These are phyloP conservation scores for Agrotis clavis DNA, from an alignment of 2,888 invertebrate genomes.

Conservation along the genomic window DNA sequence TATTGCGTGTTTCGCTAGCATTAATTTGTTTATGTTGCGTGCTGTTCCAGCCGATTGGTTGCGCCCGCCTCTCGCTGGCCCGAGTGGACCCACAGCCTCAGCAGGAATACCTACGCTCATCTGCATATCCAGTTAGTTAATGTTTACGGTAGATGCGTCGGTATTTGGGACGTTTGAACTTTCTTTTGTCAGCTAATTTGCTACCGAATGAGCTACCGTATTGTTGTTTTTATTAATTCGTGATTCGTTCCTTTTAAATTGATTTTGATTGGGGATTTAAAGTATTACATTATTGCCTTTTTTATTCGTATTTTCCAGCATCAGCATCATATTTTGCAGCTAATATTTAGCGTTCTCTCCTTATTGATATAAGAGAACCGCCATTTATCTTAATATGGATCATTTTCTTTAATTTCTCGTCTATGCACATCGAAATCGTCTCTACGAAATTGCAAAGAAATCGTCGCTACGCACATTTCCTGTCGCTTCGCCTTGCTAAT, in stretches of 20 bases:
- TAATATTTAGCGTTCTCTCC: neutral
- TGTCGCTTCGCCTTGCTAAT: slow-evolving; percentile 62
- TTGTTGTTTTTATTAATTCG: slow-evolving; percentile 23
- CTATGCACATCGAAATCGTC: slow-evolving; percentile 22
- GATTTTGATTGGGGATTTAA: slow-evolving; percentile 13
- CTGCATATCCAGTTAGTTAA: slow-evolving; percentile 75
- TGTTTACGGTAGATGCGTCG: slow-evolving; percentile 73
- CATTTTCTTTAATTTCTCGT: slow-evolving; percentile 32
- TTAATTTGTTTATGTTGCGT: slow-evolving; percentile 76
- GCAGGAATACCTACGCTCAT: slow-evolving; percentile 71
- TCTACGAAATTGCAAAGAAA: slow-evolving; percentile 34
- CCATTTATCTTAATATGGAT: slow-evolving; percentile 22
- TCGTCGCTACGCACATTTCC: slow-evolving; percentile 55
- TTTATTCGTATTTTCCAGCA: no score
- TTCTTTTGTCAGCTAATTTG: slow-evolving; percentile 66
- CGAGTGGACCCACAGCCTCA: slow-evolving; percentile 73
- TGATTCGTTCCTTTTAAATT: slow-evolving; percentile 18
- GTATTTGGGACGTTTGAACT: slow-evolving; percentile 76
- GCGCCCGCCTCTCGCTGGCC: slow-evolving; percentile 68
- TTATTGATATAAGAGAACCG: neutral
- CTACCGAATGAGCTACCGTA: slow-evolving; percentile 52
- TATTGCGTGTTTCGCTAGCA: slow-evolving; percentile 76
- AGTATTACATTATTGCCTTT: neutral
- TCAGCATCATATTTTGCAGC: no score
- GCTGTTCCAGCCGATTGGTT: slow-evolving; percentile 79